Base-by-base conservation (phyloP, 2,888 invertebrate species). In the Lymantria monacha region DNA sequence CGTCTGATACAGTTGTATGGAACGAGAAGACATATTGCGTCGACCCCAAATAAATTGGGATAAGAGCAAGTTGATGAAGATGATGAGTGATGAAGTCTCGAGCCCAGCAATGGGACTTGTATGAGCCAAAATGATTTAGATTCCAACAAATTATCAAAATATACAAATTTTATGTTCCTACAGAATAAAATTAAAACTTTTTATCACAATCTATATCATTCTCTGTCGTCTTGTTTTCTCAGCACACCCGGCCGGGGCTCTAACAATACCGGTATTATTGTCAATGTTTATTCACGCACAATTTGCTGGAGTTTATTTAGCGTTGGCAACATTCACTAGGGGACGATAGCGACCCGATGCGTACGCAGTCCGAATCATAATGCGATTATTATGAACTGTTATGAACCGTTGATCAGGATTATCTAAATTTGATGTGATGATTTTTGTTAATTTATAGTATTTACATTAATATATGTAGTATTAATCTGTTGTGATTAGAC, bases 251-350 rank as follows among this genome's bases (percentile, higher is more conserved):
- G 68, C 57, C 64, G 63, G 71, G 73, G 66, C 70, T 80, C 85
- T 85, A 81, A 89, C 88, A 89, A 90, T 88, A 82, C 82, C 53
- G 72, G 84, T 86, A 88, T 89, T 88, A 88, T 89, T 74, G 73
- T 64, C 64, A 71, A 69, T 90, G 87, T 89, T 89, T 87, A 83
- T 85, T 77, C 87, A 88, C 87, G 90, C 86, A 87, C 90, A 90
- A 90, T 91, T 91, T 90, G 89, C 85, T 63, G 71, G 72, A 76
- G 88, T 89, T 88, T 88, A 85, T 88, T 85, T 79, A 82, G 79
- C 74, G 74, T 68, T 87, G 81, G 85, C 86, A 83, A 87, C 87
- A 86, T 73, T 78, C 66, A 64, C 69, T 61, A 69, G 67, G 67
- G 69, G 65, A 57, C 58, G 61, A 22, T 5, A 22, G 22, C 22